Base-by-base conservation (phyloP, 2,797 vertebrate species). In the Sarcoramphus papa region DNA sequence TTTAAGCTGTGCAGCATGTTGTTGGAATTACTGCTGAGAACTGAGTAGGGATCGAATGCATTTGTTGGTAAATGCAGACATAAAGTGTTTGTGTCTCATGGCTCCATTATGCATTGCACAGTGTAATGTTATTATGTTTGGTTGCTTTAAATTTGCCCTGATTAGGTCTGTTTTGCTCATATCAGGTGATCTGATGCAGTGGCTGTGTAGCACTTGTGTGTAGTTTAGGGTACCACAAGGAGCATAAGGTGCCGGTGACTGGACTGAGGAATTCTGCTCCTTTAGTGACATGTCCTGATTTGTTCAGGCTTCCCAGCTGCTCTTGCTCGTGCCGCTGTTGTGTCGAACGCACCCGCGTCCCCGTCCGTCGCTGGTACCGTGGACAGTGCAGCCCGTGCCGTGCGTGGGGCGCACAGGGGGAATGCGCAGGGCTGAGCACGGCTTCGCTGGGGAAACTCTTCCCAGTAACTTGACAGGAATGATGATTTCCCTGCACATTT, bases 321-420 rank as follows among this genome's bases (percentile, higher is more conserved):
- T 70, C 68, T 30, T 22, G 82, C 67, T 56, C 12, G 17, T 56
- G 41, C 51, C 1, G 45, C 85, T 24, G 48, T 11, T 7, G 59
- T 67, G 85, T 41, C 68, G 28, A 48, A 47, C 14, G 37, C 76
- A 14, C 67, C 60, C 64, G 11, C 24, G 83, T 60, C 85, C 73
- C 75, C 9, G 3, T 25, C 65, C 23, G 19, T 73, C 19, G 15
- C 47, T 43, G 96, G 96, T 73, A 96, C 85, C 87, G 72, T 81
- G 98, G 97, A 96, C 97, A 98, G 97, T 83, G 95, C 97, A 90
- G 64, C 79, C 86, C 88, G 43, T 89, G 83, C 97, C 93, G 47
- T 92, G 97, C 94, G 91, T 96, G 97, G 97, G 94, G 95, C 70
- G 45, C 40, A 28, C 18, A 57, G 85, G 90, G 92, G 93, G 78